phyloP scores from a whole-genome alignment of 2,888 invertebrate species.

The Hypomecis atomaria region DNA sequence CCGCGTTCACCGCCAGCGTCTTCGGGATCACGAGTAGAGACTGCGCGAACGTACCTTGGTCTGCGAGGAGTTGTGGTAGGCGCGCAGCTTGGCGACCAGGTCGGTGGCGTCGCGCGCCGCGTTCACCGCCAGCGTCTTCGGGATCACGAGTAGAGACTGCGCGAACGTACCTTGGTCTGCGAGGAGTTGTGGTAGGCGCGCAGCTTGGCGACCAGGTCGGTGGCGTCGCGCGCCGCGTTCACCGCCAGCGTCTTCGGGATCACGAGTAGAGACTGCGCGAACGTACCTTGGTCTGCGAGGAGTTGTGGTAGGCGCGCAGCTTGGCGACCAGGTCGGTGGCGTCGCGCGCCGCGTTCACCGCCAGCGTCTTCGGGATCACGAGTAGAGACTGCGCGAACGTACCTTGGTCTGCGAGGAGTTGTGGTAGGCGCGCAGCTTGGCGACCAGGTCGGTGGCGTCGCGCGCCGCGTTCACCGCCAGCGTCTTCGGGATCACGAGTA shows the following conservation, averaged over 20 bases:
- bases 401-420: constrained; percentile 99
- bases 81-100: constrained; percentile 97
- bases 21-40: constrained; percentile 98
- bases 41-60: constrained; percentile 93
- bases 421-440: constrained; percentile 98
- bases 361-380: constrained; percentile 98
- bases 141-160: constrained; percentile 96
- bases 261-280: constrained; percentile 94
- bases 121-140: constrained; percentile 98
- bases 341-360: constrained; percentile 98
- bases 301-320: constrained; percentile 98
- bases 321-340: constrained; percentile 99
- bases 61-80: constrained; percentile 99
- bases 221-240: constrained; percentile 98
- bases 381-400: constrained; percentile 94
- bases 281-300: constrained; percentile 98
- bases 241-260: constrained; percentile 99
- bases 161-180: constrained; percentile 97
- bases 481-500: constrained; percentile 99
- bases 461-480: constrained; percentile 98
- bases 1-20: constrained; percentile 98
- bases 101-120: constrained; percentile 99
- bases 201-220: constrained; percentile 98
- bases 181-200: constrained; percentile 99
- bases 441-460: constrained; percentile 98